Conservation (phyloP, 2,888 invertebrate species). For the Acrobasis suavella region DNA sequence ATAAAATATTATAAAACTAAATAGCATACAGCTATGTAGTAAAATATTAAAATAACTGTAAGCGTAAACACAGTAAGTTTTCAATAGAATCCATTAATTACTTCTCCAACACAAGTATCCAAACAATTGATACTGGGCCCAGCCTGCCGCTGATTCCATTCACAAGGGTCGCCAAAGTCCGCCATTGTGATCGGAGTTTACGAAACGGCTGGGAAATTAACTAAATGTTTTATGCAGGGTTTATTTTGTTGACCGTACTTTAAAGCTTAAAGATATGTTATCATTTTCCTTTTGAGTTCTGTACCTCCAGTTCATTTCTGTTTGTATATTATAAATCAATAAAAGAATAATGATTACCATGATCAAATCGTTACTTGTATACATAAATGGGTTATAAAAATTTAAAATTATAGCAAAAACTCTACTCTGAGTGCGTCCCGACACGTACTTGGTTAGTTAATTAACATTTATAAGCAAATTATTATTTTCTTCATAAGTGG, state of each 20-base stretch:
- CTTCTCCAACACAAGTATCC: slow-evolving; percentile 13
- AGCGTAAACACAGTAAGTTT: background rate
- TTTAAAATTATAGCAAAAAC: too few relatives aligned
- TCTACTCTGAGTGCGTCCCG: too few relatives aligned
- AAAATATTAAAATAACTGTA: too few relatives aligned
- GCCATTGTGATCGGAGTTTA: slow-evolving; percentile 18
- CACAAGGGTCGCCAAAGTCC: slow-evolving; percentile 5
- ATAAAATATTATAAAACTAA: too few relatives aligned
- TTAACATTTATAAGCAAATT: too few relatives aligned
- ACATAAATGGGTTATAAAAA: background rate
- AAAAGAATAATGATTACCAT: too few relatives aligned
- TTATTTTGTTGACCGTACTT: slow-evolving; percentile 16
- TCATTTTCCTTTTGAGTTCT: too few relatives aligned
- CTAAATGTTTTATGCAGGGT: slow-evolving; percentile 20
- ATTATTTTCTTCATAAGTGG: too few relatives aligned
- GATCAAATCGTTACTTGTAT: background rate
- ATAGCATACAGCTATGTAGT: too few relatives aligned
- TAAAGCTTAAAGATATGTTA: background rate
- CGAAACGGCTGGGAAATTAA: slow-evolving; percentile 17
- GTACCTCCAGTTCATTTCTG: too few relatives aligned
- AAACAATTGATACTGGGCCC: slow-evolving; percentile 24
- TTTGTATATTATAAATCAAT: too few relatives aligned
- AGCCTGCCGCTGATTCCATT: slow-evolving; percentile 21
- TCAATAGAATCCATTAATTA: slow-evolving; percentile 19
- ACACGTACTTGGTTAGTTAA: too few relatives aligned